Evolutionary conservation across 2,113 vertebrate genomes (phyloP).

Genomic region (Tetrax tetrax): DNA sequence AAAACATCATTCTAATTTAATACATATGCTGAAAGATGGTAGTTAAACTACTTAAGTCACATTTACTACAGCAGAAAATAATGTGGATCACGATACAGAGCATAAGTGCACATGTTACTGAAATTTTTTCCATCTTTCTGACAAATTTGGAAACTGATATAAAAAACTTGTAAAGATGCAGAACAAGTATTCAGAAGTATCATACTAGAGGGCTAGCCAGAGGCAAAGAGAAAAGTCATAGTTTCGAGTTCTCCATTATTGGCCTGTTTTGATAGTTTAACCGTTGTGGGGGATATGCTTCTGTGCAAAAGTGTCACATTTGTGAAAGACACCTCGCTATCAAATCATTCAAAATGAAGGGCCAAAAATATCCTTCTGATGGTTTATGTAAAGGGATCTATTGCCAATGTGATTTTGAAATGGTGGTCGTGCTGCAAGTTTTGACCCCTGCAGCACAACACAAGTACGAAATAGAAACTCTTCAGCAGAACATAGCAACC

Average conservation of each 20-base stretch:
- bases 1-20: constrained; percentile 20
- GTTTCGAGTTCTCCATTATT: constrained; percentile 12
- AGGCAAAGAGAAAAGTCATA: constrained; percentile 36
- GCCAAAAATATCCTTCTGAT: not conserved
- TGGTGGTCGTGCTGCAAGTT: not conserved
- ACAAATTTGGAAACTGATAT: not conserved
- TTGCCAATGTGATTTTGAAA: not conserved
- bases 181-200: constrained; percentile 13
- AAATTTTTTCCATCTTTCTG: not conserved
- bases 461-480: not conserved
- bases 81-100: not conserved
- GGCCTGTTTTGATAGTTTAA: constrained; percentile 37
- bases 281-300: constrained; percentile 18
- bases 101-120: not conserved
- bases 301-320: constrained; percentile 13
- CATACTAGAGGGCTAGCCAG: constrained; percentile 45
- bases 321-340: not conserved
- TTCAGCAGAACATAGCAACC: not conserved
- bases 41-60: not conserved
- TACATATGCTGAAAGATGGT: not conserved
- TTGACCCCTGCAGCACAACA: not conserved
- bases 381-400: not conserved
- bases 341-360: not conserved
- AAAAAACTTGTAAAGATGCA: constrained; percentile 18
- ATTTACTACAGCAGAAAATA: not conserved